Conservation (phyloP, 1,140 invertebrate species). For the Polypedilum vanderplanki region DNA sequence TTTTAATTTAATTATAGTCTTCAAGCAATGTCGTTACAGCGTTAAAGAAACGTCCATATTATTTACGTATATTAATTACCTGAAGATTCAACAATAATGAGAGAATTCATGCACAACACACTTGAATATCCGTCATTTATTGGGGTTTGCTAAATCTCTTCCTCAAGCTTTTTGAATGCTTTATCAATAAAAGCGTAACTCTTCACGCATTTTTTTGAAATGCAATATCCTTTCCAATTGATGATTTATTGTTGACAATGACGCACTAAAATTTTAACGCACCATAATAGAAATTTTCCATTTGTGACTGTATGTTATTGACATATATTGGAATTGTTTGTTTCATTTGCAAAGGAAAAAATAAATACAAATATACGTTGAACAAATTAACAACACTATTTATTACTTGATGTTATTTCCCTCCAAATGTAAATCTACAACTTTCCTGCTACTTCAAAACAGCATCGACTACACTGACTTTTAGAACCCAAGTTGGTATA, state of each 20-base stretch:
- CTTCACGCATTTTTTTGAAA: conserved; percentile 7
- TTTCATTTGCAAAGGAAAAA: neutral
- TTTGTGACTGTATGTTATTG: neutral
- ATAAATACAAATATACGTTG: neutral
- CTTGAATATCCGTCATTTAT: neutral
- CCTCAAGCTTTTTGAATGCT: neutral
- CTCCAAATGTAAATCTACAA: neutral
- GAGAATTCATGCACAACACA: neutral
- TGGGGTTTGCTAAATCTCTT: conserved; percentile 3
- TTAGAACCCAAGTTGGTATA: neutral
- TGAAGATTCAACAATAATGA: neutral
- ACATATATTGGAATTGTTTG: neutral
- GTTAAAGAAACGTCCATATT: neutral
- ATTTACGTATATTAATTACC: neutral
- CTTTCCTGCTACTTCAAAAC: neutral
- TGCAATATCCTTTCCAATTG: conserved; percentile 22
- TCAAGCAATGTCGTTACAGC: neutral
- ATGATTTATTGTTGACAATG: neutral
- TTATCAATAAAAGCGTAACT: neutral
- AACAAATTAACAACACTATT: neutral
- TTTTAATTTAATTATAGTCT: neutral
- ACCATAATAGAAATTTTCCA: conserved; percentile 23
- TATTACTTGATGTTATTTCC: neutral
- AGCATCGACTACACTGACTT: neutral
- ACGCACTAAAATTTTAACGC: neutral